phyloP scores from a whole-genome alignment of 2,797 vertebrate genomes.

The Muraenolepis orangiensis region DNA sequence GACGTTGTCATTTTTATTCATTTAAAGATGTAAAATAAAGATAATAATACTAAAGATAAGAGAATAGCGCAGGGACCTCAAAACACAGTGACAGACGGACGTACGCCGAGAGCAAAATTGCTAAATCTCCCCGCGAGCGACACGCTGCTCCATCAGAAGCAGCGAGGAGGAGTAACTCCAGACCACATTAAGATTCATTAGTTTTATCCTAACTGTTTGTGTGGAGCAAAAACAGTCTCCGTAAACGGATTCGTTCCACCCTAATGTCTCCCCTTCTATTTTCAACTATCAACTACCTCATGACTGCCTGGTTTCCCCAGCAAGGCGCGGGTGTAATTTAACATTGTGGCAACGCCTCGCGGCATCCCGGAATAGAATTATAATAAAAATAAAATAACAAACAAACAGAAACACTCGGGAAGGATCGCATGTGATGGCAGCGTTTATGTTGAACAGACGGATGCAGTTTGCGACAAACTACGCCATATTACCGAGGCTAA shows the following conservation, averaged over 20 bases:
- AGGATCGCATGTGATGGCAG: neutral
- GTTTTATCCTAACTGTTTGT: conserved; percentile 44
- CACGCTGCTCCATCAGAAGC: conserved; percentile 29
- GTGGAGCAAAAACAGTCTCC: conserved; percentile 39
- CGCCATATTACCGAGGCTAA: no score
- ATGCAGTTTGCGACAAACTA: no score
- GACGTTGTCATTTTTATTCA: neutral
- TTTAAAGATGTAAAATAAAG: neutral
- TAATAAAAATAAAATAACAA: no score
- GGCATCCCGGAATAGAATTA: neutral
- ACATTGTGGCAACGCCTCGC: neutral
- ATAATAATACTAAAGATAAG: neutral
- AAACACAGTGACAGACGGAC: no score
- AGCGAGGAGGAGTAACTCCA: conserved; percentile 28
- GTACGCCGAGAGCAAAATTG: conserved; percentile 22
- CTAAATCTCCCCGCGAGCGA: conserved; percentile 28
- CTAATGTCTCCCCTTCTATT: conserved; percentile 40
- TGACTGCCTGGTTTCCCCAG: neutral
- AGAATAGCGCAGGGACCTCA: no score
- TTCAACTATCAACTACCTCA: conserved; percentile 40
- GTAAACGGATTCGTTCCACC: conserved; percentile 57
- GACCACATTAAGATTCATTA: conserved; percentile 48
- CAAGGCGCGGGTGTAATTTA: no score
- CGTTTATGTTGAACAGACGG: neutral
- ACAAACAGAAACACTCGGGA: neutral